Conservation (phyloP, 2,888 invertebrate genomes). For the Philhelius pedissequus region DNA sequence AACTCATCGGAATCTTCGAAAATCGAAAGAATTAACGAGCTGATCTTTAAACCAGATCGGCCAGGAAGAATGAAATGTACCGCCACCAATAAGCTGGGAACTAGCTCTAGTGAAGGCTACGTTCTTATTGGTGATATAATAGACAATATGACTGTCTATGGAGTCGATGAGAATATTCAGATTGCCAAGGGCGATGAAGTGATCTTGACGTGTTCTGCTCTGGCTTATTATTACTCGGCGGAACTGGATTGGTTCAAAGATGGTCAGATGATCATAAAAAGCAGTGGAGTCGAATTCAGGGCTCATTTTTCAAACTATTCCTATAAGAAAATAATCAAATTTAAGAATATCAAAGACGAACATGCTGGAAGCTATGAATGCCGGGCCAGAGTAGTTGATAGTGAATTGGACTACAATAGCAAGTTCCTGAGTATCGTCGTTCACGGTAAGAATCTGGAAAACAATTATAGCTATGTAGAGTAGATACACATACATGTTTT, state of each 20-base stretch:
- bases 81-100: conserved; percentile 78
- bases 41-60: conserved; percentile 76
- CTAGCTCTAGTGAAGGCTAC: conserved; percentile 71
- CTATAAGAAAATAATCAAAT: conserved; percentile 75
- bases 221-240: conserved; percentile 80
- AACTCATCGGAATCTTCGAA: conserved; percentile 69
- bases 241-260: conserved; percentile 80
- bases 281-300: conserved; percentile 69
- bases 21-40: conserved; percentile 74
- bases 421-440: conserved; percentile 75
- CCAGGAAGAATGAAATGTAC: conserved; percentile 79
- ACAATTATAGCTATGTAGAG: no score
- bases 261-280: conserved; percentile 70
- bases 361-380: conserved; percentile 79
- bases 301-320: conserved; percentile 73
- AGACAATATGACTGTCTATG: conserved; percentile 78
- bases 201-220: conserved; percentile 81
- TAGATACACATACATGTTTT: no score
- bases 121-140: conserved; percentile 76
- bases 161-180: conserved; percentile 75
- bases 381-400: conserved; percentile 71
- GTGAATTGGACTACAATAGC: conserved; percentile 71
- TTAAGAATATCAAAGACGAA: conserved; percentile 74
- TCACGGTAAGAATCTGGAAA: conserved; percentile 73
- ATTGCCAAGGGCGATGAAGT: conserved; percentile 81